phyloP scores from a whole-genome alignment of 2,797 vertebrate species.

The Aselliscus stoliczkanus region DNA sequence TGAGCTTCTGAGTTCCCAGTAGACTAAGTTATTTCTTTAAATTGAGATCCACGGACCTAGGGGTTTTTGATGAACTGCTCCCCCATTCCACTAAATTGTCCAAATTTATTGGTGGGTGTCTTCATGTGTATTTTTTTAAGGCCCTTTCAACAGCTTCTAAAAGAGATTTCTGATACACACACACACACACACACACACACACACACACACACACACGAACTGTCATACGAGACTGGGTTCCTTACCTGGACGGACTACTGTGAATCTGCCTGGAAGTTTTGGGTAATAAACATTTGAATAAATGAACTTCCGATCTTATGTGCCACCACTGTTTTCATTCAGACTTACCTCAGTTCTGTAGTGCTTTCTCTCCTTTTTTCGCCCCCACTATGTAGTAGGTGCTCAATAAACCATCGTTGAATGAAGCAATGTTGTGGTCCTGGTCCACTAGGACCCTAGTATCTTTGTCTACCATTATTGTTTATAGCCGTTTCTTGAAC shows the following conservation, averaged over 20 bases:
- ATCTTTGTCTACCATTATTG: background rate
- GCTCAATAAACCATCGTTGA: background rate
- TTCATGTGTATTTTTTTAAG: background rate
- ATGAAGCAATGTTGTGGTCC: fast-evolving
- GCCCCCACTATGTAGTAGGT: fast-evolving
- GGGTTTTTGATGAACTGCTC: background rate
- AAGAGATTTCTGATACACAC: background rate
- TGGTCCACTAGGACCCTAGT: background rate
- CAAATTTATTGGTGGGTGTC: background rate
- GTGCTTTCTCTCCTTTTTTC: background rate
- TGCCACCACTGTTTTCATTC: background rate
- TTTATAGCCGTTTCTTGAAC: fast-evolving
- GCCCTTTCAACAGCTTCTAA: background rate
- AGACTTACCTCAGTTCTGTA: background rate
- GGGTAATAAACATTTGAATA: background rate
- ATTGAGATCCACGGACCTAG: background rate
- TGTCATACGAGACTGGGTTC: background rate
- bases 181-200: background rate
- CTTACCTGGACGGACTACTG: fast-evolving
- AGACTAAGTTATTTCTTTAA: background rate
- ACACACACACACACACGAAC: fast-evolving
- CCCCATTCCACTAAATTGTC: background rate
- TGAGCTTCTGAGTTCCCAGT: background rate
- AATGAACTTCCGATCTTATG: background rate
- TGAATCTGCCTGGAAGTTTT: background rate